phyloP scores from a whole-genome alignment of 1,140 invertebrate genomes.

The Pseudomyrmex dendroicus region DNA sequence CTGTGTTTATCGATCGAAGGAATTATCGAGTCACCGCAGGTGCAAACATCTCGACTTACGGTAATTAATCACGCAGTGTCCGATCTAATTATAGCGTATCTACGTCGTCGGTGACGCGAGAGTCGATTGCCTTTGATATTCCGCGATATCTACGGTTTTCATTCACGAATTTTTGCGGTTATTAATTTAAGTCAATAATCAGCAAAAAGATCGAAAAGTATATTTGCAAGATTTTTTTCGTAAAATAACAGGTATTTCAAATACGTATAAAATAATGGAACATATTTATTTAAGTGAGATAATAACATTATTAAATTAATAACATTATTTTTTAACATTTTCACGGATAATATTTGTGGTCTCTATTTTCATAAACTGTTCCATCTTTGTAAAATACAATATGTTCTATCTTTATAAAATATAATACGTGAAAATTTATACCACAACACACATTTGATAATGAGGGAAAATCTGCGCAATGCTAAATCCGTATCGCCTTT shows the following conservation, averaged over 20 bases:
- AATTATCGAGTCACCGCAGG: slow-evolving; percentile 69
- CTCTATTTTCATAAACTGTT: neutral
- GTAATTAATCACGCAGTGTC: slow-evolving; percentile 66
- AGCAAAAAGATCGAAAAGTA: neutral
- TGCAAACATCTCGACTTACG: slow-evolving; percentile 68
- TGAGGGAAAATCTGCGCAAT: neutral
- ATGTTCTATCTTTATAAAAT: neutral
- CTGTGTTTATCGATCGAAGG: slow-evolving; percentile 67
- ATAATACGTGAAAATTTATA: neutral
- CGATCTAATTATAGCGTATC: slow-evolving; percentile 65
- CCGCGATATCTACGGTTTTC: neutral
- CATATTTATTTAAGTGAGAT: neutral
- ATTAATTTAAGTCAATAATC: neutral
- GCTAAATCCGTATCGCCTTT: neutral
- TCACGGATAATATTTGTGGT: neutral
- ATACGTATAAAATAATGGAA: neutral
- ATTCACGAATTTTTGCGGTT: neutral
- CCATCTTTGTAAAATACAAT: neutral
- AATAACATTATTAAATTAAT: neutral
- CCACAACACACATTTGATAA: neutral
- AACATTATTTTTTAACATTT: neutral
- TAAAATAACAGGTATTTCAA: neutral
- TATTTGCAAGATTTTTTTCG: neutral
- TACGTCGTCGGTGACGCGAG: slow-evolving; percentile 26
- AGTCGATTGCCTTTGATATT: slow-evolving; percentile 33